Percentiles rank a stretch among this genome's conserved stretches.
phyloP scores from a whole-genome alignment of 2,888 invertebrate species.

The Spicauda simplicius region DNA sequence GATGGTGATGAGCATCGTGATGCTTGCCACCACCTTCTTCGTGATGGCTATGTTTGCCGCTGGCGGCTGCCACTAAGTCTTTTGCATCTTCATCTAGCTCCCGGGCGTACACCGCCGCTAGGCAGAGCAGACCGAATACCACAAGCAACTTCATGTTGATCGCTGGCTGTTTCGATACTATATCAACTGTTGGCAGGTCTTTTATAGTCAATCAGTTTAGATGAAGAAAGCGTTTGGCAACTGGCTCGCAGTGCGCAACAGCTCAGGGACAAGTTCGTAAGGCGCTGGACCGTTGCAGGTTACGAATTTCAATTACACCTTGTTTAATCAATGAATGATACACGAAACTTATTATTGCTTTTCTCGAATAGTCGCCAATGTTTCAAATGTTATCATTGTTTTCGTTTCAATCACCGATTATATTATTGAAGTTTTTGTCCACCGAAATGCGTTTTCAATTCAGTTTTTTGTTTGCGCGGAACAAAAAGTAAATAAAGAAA shows the following conservation, averaged over 20 bases:
- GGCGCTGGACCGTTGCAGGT: slow-evolving; percentile 67
- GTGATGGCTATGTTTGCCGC: slow-evolving; percentile 66
- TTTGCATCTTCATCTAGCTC: slow-evolving; percentile 69
- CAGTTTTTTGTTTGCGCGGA: background rate
- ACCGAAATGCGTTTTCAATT: background rate
- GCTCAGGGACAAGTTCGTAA: slow-evolving; percentile 54
- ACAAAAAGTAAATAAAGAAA: background rate
- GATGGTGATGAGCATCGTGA: slow-evolving; percentile 74
- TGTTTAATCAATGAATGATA: slow-evolving; percentile 38
- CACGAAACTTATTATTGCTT: slow-evolving; percentile 23
- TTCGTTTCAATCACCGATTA: background rate
- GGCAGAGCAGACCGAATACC: slow-evolving; percentile 69
- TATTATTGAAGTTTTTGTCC: background rate
- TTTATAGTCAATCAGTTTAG: slow-evolving; percentile 69
- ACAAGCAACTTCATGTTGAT: slow-evolving; percentile 73
- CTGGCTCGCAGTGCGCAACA: slow-evolving; percentile 52
- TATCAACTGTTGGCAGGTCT: slow-evolving; percentile 54
- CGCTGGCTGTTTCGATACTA: slow-evolving; percentile 42
- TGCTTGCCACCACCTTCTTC: slow-evolving; percentile 76
- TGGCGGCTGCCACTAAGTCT: slow-evolving; percentile 75
- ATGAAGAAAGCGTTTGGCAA: slow-evolving; percentile 77
- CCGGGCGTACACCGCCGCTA: slow-evolving; percentile 69
- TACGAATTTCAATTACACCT: slow-evolving; percentile 45
- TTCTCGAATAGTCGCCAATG: slow-evolving; percentile 15
- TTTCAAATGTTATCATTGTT: background rate